Conservation (phyloP, 2,888 invertebrate species). For the Metalampra italica region DNA sequence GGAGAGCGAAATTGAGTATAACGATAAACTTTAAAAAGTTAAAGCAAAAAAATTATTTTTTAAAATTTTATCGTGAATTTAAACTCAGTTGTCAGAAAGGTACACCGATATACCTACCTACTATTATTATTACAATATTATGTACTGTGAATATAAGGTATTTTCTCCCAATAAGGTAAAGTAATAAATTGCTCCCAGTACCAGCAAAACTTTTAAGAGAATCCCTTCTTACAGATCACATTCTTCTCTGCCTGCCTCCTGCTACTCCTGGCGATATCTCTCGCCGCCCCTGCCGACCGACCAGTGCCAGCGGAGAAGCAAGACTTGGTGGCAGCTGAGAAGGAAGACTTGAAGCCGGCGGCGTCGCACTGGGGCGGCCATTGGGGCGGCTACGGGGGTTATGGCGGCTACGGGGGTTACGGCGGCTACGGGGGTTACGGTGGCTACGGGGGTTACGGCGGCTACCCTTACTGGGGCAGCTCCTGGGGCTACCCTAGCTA, state of each 20-base stretch:
- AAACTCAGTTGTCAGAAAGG: too few relatives aligned
- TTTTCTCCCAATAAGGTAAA: too few relatives aligned
- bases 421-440: conserved; percentile 30
- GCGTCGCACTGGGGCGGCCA: conserved; percentile 56
- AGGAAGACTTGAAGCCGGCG: conserved; percentile 61
- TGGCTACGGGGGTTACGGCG: conserved; percentile 29
- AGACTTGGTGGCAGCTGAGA: conserved; percentile 42
- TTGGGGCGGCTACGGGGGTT: conserved; percentile 34
- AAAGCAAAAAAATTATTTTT: too few relatives aligned
- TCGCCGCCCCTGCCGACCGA: conserved; percentile 50
- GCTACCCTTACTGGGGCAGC: conserved; percentile 29
- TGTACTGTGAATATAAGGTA: too few relatives aligned
- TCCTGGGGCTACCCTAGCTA: conserved; percentile 27
- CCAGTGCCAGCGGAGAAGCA: conserved; percentile 21
- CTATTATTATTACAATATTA: too few relatives aligned
- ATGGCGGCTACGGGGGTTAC: conserved; percentile 26
- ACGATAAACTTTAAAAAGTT: too few relatives aligned
- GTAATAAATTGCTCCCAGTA: too few relatives aligned
- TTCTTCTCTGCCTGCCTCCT: conserved; percentile 39
- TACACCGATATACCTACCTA: too few relatives aligned
- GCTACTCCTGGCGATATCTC: conserved; percentile 37
- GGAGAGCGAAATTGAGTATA: too few relatives aligned
- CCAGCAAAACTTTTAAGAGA: too few relatives aligned
- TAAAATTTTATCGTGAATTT: too few relatives aligned
- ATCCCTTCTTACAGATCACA: conserved; percentile 39